A percentile compares a stretch with the other conserved stretches of the same genome.
phyloP scores from a whole-genome alignment of 2,113 vertebrate species.

The Daboia siamensis region DNA sequence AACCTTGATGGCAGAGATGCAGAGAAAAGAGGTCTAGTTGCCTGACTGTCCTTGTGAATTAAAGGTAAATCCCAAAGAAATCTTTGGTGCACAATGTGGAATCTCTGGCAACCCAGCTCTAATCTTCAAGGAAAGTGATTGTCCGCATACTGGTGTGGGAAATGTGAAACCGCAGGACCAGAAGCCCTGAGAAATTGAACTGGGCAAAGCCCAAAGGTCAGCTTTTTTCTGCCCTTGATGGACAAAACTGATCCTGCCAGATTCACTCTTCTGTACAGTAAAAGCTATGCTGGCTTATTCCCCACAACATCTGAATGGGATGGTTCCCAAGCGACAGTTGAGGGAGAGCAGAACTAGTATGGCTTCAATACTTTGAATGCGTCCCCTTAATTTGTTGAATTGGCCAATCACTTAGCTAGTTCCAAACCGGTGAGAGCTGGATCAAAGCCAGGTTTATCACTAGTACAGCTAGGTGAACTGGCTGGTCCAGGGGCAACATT shows the following conservation, averaged over 20 bases:
- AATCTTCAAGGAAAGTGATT: not conserved
- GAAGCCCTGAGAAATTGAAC: not conserved
- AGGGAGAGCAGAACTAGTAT: not conserved
- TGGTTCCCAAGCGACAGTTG: not conserved
- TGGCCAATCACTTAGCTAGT: not conserved
- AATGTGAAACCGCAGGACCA: fast-evolving
- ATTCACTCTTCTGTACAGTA: not conserved
- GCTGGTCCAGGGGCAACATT: not conserved
- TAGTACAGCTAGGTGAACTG: no score
- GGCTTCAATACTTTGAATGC: not conserved
- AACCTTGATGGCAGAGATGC: not conserved
- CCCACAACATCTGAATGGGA: not conserved
- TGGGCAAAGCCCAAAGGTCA: not conserved
- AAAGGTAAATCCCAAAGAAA: not conserved
- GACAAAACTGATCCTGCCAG: not conserved
- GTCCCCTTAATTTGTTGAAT: fast-evolving
- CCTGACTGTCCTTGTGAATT: not conserved
- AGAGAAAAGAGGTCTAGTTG: fast-evolving
- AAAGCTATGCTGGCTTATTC: not conserved
- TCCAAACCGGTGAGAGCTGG: not conserved
- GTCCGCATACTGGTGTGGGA: not conserved
- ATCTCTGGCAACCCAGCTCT: not conserved
- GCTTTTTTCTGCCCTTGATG: not conserved
- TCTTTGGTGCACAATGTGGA: not conserved
- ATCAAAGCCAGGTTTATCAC: not conserved